Percentiles rank a stretch among this genome's conserved stretches.
Conservation (phyloP, 30 jellyfish, hydroid and myxozoan genomes). For the Euphysa ruthae region DNA sequence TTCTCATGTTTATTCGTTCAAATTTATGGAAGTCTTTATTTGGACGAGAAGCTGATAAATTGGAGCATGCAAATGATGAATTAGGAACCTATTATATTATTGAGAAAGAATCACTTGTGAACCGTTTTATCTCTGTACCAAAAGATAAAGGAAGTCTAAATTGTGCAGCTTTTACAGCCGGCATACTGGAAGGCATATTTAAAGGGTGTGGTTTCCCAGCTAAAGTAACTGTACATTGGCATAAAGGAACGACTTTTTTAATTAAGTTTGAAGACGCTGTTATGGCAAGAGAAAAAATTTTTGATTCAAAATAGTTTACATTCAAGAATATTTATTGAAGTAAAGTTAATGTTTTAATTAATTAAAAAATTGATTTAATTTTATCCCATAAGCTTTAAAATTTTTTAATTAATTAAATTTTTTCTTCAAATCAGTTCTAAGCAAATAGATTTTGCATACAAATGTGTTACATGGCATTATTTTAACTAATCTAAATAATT, state of each 20-base stretch:
- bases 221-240: constrained; percentile 98
- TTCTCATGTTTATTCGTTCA: constrained; percentile 65
- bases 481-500: too few species aligned
- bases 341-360: neutral
- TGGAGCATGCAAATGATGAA: constrained; percentile 96
- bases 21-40: constrained; percentile 90
- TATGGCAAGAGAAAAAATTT: constrained; percentile 83
- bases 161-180: constrained; percentile 96
- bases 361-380: neutral
- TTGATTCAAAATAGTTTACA: constrained; percentile 50
- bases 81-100: constrained; percentile 89
- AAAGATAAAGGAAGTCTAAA: constrained; percentile 91
- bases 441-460: too few species aligned
- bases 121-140: constrained; percentile 82
- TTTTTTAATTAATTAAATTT: neutral
- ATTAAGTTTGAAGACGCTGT: constrained; percentile 96
- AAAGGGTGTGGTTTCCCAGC: constrained; percentile 94
- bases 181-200: constrained; percentile 79
- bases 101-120: constrained; percentile 93
- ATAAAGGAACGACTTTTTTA: constrained; percentile 95
- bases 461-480: too few species aligned
- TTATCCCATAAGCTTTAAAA: neutral
- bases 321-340: neutral
- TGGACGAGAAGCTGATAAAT: constrained; percentile 97
- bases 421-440: too few species aligned